These are phyloP conservation scores for Chelonoidis abingdonii DNA, from an alignment of 2,113 vertebrate species.

Conservation along the genomic window DNA sequence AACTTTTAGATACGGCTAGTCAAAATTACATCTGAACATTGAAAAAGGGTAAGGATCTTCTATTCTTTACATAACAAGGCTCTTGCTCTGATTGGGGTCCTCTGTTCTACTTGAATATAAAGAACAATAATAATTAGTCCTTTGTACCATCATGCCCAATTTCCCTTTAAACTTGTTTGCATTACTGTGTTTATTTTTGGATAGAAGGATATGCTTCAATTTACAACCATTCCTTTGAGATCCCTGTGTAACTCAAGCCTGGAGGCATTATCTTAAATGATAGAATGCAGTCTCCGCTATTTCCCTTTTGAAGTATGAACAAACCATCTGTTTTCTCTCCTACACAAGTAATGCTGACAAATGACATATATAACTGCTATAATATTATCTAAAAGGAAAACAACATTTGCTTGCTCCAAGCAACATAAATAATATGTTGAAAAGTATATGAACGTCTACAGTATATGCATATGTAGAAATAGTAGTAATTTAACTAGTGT, in stretches of 20 bases:
- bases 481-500: neutral
- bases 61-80: neutral
- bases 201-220: neutral
- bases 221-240: neutral
- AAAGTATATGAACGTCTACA: conserved; percentile 64
- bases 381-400: conserved; percentile 51
- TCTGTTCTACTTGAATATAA: neutral
- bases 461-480: neutral
- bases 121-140: neutral
- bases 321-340: conserved; percentile 69
- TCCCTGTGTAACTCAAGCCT: neutral
- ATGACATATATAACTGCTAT: conserved; percentile 57
- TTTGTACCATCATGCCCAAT: neutral
- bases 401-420: conserved; percentile 61
- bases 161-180: neutral
- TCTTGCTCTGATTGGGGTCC: neutral
- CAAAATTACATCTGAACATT: neutral
- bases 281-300: conserved; percentile 33
- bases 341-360: conserved; percentile 72
- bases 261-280: conserved; percentile 25
- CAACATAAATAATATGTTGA: conserved; percentile 73
- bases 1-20: neutral
- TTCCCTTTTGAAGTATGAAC: conserved; percentile 60
- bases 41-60: neutral
- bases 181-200: neutral